Percentiles rank a stretch among this genome's conserved stretches.
Conservation (phyloP, 2,888 invertebrate species). For the Achlya flavicornis region DNA sequence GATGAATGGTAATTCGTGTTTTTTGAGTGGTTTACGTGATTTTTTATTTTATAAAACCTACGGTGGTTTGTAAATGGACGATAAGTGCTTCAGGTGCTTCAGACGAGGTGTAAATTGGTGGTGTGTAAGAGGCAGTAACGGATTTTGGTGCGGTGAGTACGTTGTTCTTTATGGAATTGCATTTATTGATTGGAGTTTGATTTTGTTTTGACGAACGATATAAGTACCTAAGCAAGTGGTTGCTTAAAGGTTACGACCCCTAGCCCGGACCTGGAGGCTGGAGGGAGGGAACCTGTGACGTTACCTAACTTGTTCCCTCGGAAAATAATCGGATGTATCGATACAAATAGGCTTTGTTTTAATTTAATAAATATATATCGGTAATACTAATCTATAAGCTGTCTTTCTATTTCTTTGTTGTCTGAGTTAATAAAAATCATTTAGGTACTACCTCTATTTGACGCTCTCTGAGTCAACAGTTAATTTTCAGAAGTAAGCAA, state of each 20-base stretch:
- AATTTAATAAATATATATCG: background rate
- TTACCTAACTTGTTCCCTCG: slow-evolving; percentile 63
- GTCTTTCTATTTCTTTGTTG: too few species aligned
- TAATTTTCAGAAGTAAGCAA: too few species aligned
- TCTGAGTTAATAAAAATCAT: too few species aligned
- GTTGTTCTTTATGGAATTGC: slow-evolving; percentile 29
- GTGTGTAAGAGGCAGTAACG: slow-evolving; percentile 18
- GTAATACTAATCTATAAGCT: background rate
- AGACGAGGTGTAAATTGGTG: slow-evolving; percentile 2
- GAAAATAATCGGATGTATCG: slow-evolving; percentile 14
- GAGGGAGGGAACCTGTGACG: slow-evolving; percentile 48
- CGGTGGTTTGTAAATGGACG: slow-evolving; percentile 19
- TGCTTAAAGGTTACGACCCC: slow-evolving; percentile 74
- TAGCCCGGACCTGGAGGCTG: slow-evolving; percentile 43
- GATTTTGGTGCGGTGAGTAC: slow-evolving; percentile 56
- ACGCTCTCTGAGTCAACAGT: too few species aligned
- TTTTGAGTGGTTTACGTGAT: slow-evolving; percentile 17
- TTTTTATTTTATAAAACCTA: slow-evolving; percentile 25
- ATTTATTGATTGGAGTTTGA: slow-evolving; percentile 59
- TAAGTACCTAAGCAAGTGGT: slow-evolving; percentile 30
- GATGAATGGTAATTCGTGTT: background rate
- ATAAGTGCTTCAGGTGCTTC: slow-evolving; percentile 28
- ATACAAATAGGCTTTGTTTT: background rate
- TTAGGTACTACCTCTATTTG: too few species aligned
- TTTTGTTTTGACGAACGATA: slow-evolving; percentile 60